phyloP scores from a whole-genome alignment of 2,888 invertebrate genomes.

The Cistogaster globosa region DNA sequence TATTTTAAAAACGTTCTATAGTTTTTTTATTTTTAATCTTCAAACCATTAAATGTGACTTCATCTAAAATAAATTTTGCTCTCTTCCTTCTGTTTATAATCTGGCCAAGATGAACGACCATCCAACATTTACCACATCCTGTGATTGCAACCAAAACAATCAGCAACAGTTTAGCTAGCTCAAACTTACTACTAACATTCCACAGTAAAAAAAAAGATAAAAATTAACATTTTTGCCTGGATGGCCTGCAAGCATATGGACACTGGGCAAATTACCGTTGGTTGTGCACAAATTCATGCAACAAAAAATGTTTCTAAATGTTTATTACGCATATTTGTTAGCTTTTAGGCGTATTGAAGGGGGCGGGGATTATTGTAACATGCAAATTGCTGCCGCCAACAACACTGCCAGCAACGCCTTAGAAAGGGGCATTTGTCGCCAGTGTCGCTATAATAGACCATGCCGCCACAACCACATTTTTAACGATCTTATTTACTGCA shows the following conservation, averaged over 20 bases:
- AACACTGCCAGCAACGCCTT: conserved; percentile 28
- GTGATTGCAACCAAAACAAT: conserved; percentile 25
- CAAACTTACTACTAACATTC: background rate
- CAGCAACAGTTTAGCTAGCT: background rate
- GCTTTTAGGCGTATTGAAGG: background rate
- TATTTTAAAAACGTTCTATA: conserved; percentile 22
- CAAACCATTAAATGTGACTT: conserved; percentile 24
- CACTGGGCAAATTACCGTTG: conserved; percentile 44
- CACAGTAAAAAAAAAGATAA: conserved; percentile 35
- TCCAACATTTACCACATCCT: background rate
- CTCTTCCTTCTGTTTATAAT: background rate
- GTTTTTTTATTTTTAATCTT: conserved; percentile 12
- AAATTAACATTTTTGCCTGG: conserved; percentile 15
- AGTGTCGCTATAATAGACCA: background rate
- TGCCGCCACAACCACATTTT: conserved; percentile 24
- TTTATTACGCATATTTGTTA: conserved; percentile 57
- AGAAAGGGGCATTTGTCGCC: conserved; percentile 45
- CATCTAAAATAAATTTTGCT: conserved; percentile 17
- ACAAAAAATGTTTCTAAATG: conserved; percentile 20
- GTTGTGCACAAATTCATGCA: background rate
- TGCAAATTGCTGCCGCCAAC: conserved; percentile 17
- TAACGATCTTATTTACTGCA: conserved; percentile 50
- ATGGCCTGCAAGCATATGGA: background rate
- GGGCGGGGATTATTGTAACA: background rate
- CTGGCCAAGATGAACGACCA: conserved; percentile 8